Conservation (phyloP, 2,888 invertebrate species). For the Trisateles emortualis region DNA sequence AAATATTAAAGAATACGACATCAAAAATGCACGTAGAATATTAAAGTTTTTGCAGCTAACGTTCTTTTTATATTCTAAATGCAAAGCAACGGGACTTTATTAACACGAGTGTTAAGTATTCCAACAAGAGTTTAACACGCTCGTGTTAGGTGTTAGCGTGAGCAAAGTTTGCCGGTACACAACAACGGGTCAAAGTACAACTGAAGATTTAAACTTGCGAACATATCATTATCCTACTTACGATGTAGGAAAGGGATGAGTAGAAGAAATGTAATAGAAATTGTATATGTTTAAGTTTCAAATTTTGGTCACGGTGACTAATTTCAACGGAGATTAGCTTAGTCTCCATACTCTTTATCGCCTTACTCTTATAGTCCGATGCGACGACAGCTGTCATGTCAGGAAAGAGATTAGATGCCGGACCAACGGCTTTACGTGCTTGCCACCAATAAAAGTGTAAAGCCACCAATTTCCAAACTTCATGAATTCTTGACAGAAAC, state of each 20-base stretch:
- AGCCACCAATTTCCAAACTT: no score
- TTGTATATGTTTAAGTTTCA: no score
- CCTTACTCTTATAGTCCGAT: no score
- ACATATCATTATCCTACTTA: not conserved
- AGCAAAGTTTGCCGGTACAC: not conserved
- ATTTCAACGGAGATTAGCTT: no score
- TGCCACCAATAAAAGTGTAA: no score
- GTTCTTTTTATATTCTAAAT: not conserved
- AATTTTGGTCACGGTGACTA: no score
- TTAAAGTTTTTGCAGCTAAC: not conserved
- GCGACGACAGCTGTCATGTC: no score
- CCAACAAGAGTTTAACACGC: conserved; percentile 2
- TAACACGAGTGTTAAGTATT: conserved; percentile 7
- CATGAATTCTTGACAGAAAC: no score
- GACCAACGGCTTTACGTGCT: no score
- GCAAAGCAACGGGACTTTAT: not conserved
- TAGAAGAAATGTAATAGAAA: not conserved
- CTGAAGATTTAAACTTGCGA: not conserved
- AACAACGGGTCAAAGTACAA: not conserved
- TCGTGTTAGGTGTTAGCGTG: not conserved
- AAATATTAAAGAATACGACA: not conserved
- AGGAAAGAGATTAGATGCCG: no score
- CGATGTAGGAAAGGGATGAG: not conserved
- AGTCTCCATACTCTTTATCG: no score
- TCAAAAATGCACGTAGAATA: not conserved